Base-by-base conservation (phyloP, 2,113 vertebrate genomes). In the Macroglossus sobrinus region DNA sequence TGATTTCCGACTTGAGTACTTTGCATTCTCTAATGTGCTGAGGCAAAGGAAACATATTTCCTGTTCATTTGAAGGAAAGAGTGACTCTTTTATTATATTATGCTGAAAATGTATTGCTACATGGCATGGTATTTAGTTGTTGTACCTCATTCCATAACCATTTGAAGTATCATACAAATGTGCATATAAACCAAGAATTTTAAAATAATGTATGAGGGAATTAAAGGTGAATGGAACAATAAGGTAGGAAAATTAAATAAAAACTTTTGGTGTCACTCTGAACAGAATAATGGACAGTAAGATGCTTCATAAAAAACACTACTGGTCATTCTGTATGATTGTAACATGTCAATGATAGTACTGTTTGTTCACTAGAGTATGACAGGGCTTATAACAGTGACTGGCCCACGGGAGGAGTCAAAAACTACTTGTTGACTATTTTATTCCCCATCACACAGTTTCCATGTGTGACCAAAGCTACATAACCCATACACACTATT, bases 1-100 rank as follows among this genome's bases (percentile, higher is more conserved):
- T 95, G 55, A 64, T 94, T 95, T 80, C 84, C 16, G 14, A 21
- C 35, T 26, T 63, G 38, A 61, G 66, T 53, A 33, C 24, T 93
- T 88, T n/a, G 16, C 72, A 26, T 94, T 92, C 16, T 75, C 75
- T 63, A 18, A 50, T 72, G 64, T 88, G 66, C 93, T 84, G 38
- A 89, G n/a, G 38, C n/a, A 88, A 95, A 80, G 55, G 47, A 33
- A 85, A 96, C 30, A 55, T 86, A n/a, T 93, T 92, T 96, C 81
- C 53, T 55, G 30, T 28, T 97, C n/a, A 85, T 59, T 57, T 59
- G 64, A 28, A 80, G 69, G 81, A 72, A 53, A 71, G 71, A 92
- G 45, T 66, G 63, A 74, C 30, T 76, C 35, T 45, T 88, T 85
- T 82, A 87, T 66, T 28, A 35, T 45, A 47, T 1, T 72, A 38